Base-by-base conservation (phyloP, 2,113 vertebrate species). In the Sus scrofa region DNA sequence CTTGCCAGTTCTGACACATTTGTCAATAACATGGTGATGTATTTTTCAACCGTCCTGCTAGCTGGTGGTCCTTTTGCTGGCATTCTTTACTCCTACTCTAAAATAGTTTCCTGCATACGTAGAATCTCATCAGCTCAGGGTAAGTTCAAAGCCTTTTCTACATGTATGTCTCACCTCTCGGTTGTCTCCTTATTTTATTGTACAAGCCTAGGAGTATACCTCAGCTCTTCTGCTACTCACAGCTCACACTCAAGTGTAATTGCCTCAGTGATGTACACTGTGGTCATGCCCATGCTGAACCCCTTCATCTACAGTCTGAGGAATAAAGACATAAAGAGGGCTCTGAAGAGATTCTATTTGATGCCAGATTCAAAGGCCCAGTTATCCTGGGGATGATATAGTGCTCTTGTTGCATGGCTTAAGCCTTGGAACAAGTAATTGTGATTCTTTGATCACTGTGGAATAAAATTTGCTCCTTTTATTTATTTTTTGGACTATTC, bases 1-100 rank as follows among this genome's bases (percentile, higher is more conserved):
- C 71, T 85, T 39, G 86, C 97, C 20, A 96, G 78, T 77, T 96
- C 97, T 44, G 82, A 96, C 13, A 89, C 93, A 0, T 93, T 95
- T 34, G 24, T 83, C 2, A 94, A 70, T 71, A 14, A 95, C 18
- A 71, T 39, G 1, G 15, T 91, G 30, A 32, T 97, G 7, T 95
- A 93, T 52, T 6, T 95, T 60, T 56, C 19, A 82, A 32, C 63
- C 30, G 54, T n/a, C 2, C 15, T 95, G 3, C 54, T 95, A 9
- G 91, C 12, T 86, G 63, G 71, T 54, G 86, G 60, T 5, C 44
- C 89, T 0, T 10, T 96, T 0, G 10, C 24, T 71, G 89, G 39
- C 3, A 89, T 89, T 14, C 9, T 83, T 68, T 86, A 62, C 34
- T 84, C 88, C 34, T 96, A 94, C 7, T 58, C 30, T 7, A 89